phyloP scores from a whole-genome alignment of 92 coral and sea anemone genomes.

The Porites cylindrica region DNA sequence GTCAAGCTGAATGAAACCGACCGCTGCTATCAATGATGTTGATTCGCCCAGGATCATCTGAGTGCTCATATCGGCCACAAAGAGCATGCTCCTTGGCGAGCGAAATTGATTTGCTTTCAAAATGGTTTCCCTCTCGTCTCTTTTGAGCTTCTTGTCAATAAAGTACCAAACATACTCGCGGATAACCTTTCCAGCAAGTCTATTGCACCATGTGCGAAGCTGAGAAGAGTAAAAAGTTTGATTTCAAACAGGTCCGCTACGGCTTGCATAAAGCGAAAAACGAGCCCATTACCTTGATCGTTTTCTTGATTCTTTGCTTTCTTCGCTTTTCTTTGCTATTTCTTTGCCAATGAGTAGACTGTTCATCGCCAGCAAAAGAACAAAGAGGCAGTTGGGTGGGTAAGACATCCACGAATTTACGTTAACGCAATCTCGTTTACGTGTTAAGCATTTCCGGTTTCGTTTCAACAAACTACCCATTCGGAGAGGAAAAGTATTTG shows the following conservation, averaged over 20 bases:
- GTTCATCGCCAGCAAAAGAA: not conserved
- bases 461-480: slow-evolving; percentile 38
- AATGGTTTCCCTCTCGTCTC: not conserved
- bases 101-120: slow-evolving; percentile 34
- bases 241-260: no score
- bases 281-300: not conserved
- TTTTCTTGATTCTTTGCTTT: no score
- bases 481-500: no score
- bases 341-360: no score
- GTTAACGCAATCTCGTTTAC: not conserved
- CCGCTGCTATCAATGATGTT: slow-evolving; percentile 60
- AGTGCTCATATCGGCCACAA: slow-evolving; percentile 74
- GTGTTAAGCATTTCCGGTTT: not conserved
- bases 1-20: slow-evolving; percentile 29
- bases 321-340: no score
- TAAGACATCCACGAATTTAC: slow-evolving; percentile 51
- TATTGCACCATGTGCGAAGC: slow-evolving; percentile 56
- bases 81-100: slow-evolving; percentile 75
- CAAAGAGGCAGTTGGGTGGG: slow-evolving; percentile 57
- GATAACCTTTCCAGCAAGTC: slow-evolving; percentile 61
- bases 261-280: no score
- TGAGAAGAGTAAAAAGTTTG: not conserved
- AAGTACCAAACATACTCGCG: slow-evolving; percentile 71
- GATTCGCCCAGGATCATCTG: slow-evolving; percentile 73
- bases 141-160: slow-evolving; percentile 38